A percentile compares a stretch with the other conserved stretches of the same genome.
Conservation (phyloP, 2,797 vertebrate species). For the Hephaestus fuliginosus region DNA sequence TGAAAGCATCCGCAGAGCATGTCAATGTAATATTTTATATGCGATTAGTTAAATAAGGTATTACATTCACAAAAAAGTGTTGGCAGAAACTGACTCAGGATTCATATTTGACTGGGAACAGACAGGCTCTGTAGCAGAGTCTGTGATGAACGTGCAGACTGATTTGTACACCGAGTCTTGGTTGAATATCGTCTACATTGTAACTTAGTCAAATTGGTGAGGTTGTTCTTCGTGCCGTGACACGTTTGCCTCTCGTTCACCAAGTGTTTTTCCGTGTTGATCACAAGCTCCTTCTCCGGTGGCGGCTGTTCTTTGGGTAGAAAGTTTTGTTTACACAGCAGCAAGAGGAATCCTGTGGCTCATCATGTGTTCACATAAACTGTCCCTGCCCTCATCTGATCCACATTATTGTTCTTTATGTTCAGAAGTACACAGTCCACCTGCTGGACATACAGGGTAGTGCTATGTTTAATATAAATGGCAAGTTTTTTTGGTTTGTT, state of each 20-base stretch:
- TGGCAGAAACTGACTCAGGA: not conserved
- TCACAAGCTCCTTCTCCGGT: not conserved
- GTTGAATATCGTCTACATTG: conserved; percentile 1
- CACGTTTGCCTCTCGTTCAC: conserved; percentile 15
- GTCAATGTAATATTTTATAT: not conserved
- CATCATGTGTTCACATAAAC: conserved; percentile 26
- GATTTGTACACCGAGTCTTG: not conserved
- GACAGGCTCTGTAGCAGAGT: not conserved
- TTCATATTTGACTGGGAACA: not conserved
- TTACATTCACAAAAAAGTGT: not conserved
- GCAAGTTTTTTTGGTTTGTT: not conserved
- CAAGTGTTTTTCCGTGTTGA: conserved; percentile 18
- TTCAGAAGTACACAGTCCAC: conserved; percentile 24
- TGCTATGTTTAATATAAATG: conserved; percentile 1
- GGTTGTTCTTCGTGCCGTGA: conserved; percentile 16
- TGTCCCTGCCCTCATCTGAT: conserved; percentile 43
- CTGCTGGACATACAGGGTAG: conserved; percentile 50
- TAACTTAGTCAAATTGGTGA: conserved; percentile 12
- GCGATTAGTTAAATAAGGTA: not conserved
- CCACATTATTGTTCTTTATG: conserved; percentile 37
- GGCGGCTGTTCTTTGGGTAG: not conserved
- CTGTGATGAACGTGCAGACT: not conserved
- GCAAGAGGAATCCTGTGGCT: conserved; percentile 37
- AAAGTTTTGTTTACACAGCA: conserved; percentile 43
- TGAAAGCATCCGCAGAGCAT: not conserved